phyloP scores from a whole-genome alignment of 1,140 invertebrate genomes.

The Tribolium castaneum region DNA sequence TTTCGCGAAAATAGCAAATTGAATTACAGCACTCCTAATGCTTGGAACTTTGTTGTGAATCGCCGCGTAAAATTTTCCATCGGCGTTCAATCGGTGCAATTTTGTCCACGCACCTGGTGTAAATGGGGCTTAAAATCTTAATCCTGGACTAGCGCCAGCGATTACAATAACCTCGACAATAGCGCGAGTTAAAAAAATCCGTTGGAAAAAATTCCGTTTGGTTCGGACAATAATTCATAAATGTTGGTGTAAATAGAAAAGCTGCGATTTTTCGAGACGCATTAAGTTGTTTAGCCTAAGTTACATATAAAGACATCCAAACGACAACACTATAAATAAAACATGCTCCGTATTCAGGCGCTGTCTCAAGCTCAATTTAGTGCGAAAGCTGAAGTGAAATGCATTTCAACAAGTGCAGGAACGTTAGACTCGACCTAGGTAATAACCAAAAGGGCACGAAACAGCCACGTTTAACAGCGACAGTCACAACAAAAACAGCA shows the following conservation, averaged over 20 bases:
- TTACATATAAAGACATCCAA: constrained; percentile 33
- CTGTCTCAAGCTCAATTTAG: constrained; percentile 29
- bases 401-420: constrained; percentile 28
- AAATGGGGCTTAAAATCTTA: constrained; percentile 20
- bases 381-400: constrained; percentile 27
- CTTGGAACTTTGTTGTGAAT: neutral
- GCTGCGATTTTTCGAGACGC: constrained; percentile 1
- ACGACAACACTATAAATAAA: constrained; percentile 31
- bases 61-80: neutral
- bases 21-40: neutral
- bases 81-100: neutral
- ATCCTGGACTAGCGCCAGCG: neutral
- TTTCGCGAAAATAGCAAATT: neutral
- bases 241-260: neutral
- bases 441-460: constrained; percentile 48
- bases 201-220: neutral
- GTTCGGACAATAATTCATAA: constrained; percentile 14
- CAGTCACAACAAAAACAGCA: constrained; percentile 42
- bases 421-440: constrained; percentile 59
- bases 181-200: constrained; percentile 1
- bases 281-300: constrained; percentile 3
- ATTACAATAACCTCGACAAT: constrained; percentile 28
- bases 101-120: constrained; percentile 1
- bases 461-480: constrained; percentile 43
- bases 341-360: constrained; percentile 26